Percentiles rank a stretch among this genome's conserved stretches.
Conservation (phyloP, 2,797 vertebrate species). For the Spheniscus humboldti region DNA sequence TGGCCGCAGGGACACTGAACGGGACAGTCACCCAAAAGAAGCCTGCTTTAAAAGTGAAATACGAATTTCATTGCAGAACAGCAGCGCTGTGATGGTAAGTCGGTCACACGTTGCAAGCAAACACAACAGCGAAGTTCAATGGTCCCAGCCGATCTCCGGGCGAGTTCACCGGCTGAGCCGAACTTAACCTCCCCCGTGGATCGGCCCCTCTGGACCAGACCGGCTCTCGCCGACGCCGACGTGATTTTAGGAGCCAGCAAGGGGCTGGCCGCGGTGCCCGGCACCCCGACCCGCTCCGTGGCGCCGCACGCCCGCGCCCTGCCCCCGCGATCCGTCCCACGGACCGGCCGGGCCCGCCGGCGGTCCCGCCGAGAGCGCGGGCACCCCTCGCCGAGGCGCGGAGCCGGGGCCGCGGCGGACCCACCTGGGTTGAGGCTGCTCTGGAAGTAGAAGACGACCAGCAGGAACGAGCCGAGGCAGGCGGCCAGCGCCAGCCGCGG, state of each 20-base stretch:
- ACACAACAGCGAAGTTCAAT: rapidly evolving
- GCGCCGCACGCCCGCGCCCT: no score
- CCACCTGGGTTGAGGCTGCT: slow-evolving; percentile 81
- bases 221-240: not conserved
- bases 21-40: not conserved
- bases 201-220: not conserved
- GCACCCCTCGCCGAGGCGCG: not conserved
- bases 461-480: slow-evolving; percentile 79
- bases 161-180: not conserved
- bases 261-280: not conserved
- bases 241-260: rapidly evolving
- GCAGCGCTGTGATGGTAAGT: rapidly evolving
- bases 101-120: not conserved
- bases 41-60: rapidly evolving
- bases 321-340: not conserved
- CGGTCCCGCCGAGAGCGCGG: not conserved
- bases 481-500: slow-evolving; percentile 76
- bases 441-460: slow-evolving; percentile 83
- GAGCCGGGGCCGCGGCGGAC: not conserved
- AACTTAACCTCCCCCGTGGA: not conserved
- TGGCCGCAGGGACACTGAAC: rapidly evolving
- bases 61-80: rapidly evolving
- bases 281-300: not conserved
- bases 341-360: not conserved
- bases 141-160: not conserved